Evolutionary conservation across 2,113 vertebrate species (phyloP).

Genomic region (Choloepus hoffmanni): DNA sequence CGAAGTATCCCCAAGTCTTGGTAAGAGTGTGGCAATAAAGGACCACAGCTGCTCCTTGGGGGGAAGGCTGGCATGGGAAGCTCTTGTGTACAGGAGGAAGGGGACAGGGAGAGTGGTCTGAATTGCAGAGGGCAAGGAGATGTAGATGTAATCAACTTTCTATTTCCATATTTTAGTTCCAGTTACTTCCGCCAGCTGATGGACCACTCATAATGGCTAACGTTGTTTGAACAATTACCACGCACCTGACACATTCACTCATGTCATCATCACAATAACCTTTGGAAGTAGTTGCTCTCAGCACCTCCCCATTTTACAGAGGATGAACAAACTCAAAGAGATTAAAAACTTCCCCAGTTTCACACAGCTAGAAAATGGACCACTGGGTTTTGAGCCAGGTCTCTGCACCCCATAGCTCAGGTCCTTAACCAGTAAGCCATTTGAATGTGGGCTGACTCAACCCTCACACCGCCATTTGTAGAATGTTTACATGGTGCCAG

Average conservation of each 20-base stretch:
- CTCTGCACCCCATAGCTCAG: neutral
- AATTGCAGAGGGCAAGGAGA: neutral
- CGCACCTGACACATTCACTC: accelerated
- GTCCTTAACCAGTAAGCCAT: neutral
- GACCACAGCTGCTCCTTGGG: neutral
- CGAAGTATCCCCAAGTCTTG: neutral
- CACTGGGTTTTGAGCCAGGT: neutral
- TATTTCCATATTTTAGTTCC: neutral
- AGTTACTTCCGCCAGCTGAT: neutral
- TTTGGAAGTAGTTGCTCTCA: no score
- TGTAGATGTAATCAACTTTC: neutral
- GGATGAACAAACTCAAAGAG: neutral
- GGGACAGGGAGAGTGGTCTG: neutral
- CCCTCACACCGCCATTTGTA: accelerated
- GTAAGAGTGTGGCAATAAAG: neutral
- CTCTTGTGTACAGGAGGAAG: neutral
- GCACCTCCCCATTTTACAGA: neutral
- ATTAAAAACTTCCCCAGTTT: neutral
- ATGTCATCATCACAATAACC: neutral
- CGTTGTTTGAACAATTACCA: neutral
- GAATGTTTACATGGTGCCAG: no score
- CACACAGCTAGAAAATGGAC: neutral
- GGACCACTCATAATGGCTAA: neutral
- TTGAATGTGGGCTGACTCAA: neutral
- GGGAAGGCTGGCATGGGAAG: neutral